phyloP scores from a whole-genome alignment of 2,888 invertebrate species.

The Drosophila infuscata region DNA sequence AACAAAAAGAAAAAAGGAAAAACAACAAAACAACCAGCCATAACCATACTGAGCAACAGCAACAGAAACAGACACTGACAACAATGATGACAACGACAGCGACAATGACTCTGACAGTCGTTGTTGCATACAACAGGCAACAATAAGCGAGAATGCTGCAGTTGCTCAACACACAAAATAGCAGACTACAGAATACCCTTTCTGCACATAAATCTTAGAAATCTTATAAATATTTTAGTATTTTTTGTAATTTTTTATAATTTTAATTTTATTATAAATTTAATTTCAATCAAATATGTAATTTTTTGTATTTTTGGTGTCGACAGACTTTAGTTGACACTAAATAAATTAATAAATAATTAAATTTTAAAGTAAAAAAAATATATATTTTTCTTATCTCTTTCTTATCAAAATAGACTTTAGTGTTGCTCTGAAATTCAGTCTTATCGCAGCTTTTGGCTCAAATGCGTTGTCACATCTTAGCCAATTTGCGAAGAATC shows the following conservation, averaged over 20 bases:
- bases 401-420: neutral
- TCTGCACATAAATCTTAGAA: neutral
- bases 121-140: slow-evolving; percentile 18
- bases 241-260: too few species aligned
- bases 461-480: too few species aligned
- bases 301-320: too few species aligned
- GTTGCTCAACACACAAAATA: neutral
- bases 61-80: slow-evolving; percentile 30
- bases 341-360: too few species aligned
- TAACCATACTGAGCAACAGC: slow-evolving; percentile 16
- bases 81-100: slow-evolving; percentile 32
- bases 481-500: too few species aligned
- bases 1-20: neutral
- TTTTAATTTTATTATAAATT: too few species aligned
- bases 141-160: slow-evolving; percentile 16
- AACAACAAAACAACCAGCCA: slow-evolving; percentile 5
- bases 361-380: too few species aligned
- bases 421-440: neutral
- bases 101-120: slow-evolving; percentile 31
- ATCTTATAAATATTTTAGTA: too few species aligned
- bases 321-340: too few species aligned
- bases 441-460: neutral
- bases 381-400: neutral
- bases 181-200: slow-evolving; percentile 6
- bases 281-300: too few species aligned